Percentiles rank a stretch among this genome's conserved stretches.
phyloP scores from a whole-genome alignment of 2,113 vertebrate genomes.

The Dromas ardeola region DNA sequence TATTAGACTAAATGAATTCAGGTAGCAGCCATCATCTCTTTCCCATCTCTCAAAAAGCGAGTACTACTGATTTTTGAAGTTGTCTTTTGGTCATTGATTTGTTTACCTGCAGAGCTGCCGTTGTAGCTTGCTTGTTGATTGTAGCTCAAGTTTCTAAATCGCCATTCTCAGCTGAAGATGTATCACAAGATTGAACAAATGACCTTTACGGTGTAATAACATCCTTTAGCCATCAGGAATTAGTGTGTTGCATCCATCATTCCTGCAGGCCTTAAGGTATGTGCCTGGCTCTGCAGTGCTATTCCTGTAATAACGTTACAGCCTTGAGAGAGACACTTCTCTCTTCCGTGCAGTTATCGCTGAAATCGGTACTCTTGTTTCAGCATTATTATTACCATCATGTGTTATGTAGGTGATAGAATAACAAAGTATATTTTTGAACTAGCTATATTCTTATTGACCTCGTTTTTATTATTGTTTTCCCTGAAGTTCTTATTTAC shows the following conservation, averaged over 20 bases:
- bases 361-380: not conserved
- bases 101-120: not conserved
- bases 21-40: not conserved
- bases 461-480: not conserved
- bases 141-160: constrained; percentile 36
- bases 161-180: constrained; percentile 5
- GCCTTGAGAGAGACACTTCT: constrained; percentile 10
- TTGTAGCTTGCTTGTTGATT: not conserved
- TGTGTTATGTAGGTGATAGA: not conserved
- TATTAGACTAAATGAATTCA: not conserved
- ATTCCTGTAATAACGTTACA: constrained; percentile 32
- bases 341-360: not conserved
- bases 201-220: constrained; percentile 39
- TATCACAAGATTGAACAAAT: constrained; percentile 27
- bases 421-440: not conserved
- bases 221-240: constrained; percentile 42
- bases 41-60: not conserved
- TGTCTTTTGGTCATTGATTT: not conserved
- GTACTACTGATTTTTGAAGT: not conserved
- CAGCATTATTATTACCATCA: not conserved
- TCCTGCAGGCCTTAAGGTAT: constrained; percentile 20
- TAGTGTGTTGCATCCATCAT: constrained; percentile 15
- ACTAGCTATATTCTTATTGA: not conserved
- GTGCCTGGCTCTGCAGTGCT: not conserved
- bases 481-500: not conserved